Evolutionary conservation across 2,888 invertebrate species (phyloP), one percentile per base, ranked within the genome.

Genomic region (Cremastinae sp.): DNA sequence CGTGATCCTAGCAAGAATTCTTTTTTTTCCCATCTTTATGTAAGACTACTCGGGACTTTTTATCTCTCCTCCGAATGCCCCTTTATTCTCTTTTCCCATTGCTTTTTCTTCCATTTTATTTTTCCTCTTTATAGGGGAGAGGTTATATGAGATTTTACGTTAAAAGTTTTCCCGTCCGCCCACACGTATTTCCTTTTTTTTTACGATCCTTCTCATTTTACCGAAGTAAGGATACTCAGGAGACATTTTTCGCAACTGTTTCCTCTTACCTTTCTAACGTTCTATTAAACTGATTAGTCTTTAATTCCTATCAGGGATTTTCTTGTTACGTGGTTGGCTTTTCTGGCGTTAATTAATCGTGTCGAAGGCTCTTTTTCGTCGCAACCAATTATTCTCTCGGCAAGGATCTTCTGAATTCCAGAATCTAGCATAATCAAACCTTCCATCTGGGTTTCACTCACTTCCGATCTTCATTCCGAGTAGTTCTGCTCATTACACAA

Each of bases 1-100:
- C 75, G 75, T 77, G 74, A 79, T 79, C 74, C 68, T 75, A 2
- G 28, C 28, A 28, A 28, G 28, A 28, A 28, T 28, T 28, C 28
- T 28, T 28, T 28, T 28, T 28, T 28, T 28, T 5, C 5, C 28
- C 28, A 28, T 28, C 28, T 28, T 28, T 28, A 28, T 28, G 28
- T 47, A 5, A 47, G 16, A 49, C 12, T 53, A 16, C 3, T 16
- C 51, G 43, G 43, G 22, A 41, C 14, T 62, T 62, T 61, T 62
- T 12, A 70, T 55, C 18, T 16, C 18, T 43, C 18, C 51, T 49
- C 28, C 10, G 28, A 10, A 1, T 22, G 28, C 53, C 51, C 12
- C 41, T 61, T 45, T 47, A 45, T 59, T 18, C 51, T 53, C 10
- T 9, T 61, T 47, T 35, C 14, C 49, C 37, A 18, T 3, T 22